Percentiles rank a stretch among this genome's conserved stretches.
Conservation (phyloP, 2,113 vertebrate species). For the Dendrocopos noguchii region DNA sequence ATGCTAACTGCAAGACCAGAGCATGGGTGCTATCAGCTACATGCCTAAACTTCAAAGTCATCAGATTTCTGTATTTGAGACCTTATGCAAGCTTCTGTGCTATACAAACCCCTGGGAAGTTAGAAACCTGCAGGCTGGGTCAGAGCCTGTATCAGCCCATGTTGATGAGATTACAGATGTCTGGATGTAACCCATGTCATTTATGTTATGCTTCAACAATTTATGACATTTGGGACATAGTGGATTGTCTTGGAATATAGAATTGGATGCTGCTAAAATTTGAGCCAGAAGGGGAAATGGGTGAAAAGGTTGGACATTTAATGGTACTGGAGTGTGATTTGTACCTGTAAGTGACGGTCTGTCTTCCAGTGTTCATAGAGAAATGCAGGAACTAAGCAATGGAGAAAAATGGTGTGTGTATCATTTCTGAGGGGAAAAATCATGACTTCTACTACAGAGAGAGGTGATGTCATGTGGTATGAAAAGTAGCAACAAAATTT, state of each 20-base stretch:
- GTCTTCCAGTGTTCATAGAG: background rate
- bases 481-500: background rate
- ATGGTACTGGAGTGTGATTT: background rate
- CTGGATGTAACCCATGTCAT: background rate
- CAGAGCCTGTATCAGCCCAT: rapidly evolving
- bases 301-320: background rate
- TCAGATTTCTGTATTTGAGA: background rate
- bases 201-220: background rate
- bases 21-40: background rate
- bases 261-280: background rate
- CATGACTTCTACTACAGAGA: background rate
- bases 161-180: background rate
- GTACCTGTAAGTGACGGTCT: background rate
- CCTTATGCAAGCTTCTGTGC: background rate
- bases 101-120: background rate
- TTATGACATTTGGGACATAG: background rate
- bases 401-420: background rate
- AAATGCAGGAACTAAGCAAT: background rate
- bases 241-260: background rate
- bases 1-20: background rate
- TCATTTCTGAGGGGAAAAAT: background rate
- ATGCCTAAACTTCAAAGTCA: background rate
- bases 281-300: background rate
- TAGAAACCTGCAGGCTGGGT: background rate
- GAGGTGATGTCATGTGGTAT: background rate